Percentiles rank a stretch among this genome's conserved stretches.
These are phyloP conservation scores for Syngnathus acus DNA, from an alignment of 2,797 vertebrate genomes.

Conservation along the genomic window DNA sequence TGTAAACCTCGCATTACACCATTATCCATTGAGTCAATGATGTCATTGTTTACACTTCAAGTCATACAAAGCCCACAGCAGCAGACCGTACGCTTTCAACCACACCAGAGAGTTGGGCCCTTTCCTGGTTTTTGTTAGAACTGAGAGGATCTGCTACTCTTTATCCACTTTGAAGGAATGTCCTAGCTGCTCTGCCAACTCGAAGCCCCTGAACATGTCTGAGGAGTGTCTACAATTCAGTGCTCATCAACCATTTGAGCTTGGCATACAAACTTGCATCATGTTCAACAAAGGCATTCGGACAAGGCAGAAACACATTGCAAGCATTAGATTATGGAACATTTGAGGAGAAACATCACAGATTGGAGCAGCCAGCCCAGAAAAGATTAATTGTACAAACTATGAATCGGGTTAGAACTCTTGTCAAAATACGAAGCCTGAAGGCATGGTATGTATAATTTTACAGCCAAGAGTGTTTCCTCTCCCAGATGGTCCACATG, in stretches of 20 bases:
- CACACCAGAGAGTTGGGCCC: constrained; percentile 14
- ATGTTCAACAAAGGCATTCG: constrained; percentile 23
- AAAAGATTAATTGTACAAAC: constrained; percentile 41
- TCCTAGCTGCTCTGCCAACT: constrained; percentile 49
- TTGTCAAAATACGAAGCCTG: constrained; percentile 50
- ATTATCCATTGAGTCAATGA: constrained; percentile 32
- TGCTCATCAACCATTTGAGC: constrained; percentile 27
- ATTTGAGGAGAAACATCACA: constrained; percentile 20
- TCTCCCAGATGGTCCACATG: constrained; percentile 69
- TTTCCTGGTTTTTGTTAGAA: constrained; percentile 27
- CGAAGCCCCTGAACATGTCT: constrained; percentile 35
- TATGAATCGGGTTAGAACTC: constrained; percentile 36
- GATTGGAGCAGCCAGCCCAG: constrained; percentile 20
- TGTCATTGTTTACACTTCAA: constrained; percentile 50
- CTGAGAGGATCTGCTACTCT: constrained; percentile 29
- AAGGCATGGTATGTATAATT: constrained; percentile 57
- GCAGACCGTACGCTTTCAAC: constrained; percentile 32
- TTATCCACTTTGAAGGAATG: constrained; percentile 45
- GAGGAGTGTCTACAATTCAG: constrained; percentile 24
- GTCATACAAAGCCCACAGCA: constrained; percentile 30
- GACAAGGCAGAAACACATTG: constrained; percentile 25
- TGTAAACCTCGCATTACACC: constrained; percentile 17
- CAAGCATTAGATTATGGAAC: constrained; percentile 8
- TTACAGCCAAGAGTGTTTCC: constrained; percentile 44
- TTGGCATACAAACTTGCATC: constrained; percentile 25